These are phyloP conservation scores for Pagrus major DNA, from an alignment of 2,113 vertebrate species.

Conservation along the genomic window DNA sequence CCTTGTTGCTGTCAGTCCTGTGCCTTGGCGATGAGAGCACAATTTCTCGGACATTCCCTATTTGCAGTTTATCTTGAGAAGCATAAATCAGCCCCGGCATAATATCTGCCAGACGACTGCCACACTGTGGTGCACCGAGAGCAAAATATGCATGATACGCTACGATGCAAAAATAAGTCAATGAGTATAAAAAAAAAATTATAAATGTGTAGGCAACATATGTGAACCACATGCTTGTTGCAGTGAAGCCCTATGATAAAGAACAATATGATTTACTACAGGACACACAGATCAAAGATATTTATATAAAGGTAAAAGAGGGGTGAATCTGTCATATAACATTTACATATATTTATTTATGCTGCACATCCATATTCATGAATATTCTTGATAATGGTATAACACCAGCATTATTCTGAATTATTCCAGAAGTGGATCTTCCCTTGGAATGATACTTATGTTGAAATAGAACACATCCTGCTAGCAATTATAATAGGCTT, in stretches of 20 bases:
- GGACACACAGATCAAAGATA: constrained; percentile 68
- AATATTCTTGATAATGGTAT: constrained; percentile 75
- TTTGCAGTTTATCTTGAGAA: constrained; percentile 80
- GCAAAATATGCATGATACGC: constrained; percentile 55
- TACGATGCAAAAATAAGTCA: constrained; percentile 29
- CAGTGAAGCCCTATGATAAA: constrained; percentile 51
- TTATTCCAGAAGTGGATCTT: constrained; percentile 77
- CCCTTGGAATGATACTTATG: constrained; percentile 79
- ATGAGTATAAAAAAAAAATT: constrained; percentile 27
- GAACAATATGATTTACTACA: constrained; percentile 67
- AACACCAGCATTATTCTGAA: constrained; percentile 76
- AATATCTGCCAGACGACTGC: constrained; percentile 46
- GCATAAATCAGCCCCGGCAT: constrained; percentile 70
- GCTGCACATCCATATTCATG: constrained; percentile 80
- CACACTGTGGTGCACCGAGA: constrained; percentile 26
- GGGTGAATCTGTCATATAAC: constrained; percentile 70
- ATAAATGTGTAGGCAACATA: constrained; percentile 60
- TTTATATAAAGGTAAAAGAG: constrained; percentile 67
- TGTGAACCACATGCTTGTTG: constrained; percentile 74
- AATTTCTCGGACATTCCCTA: constrained; percentile 76
- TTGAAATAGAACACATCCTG: constrained; percentile 85
- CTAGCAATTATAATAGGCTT: constrained; percentile 85
- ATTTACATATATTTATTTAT: constrained; percentile 79
- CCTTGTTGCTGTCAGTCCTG: constrained; percentile 72
- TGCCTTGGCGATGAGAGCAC: constrained; percentile 68